phyloP scores from a whole-genome alignment of 1,140 invertebrate genomes.

The Plutomurus gul region DNA sequence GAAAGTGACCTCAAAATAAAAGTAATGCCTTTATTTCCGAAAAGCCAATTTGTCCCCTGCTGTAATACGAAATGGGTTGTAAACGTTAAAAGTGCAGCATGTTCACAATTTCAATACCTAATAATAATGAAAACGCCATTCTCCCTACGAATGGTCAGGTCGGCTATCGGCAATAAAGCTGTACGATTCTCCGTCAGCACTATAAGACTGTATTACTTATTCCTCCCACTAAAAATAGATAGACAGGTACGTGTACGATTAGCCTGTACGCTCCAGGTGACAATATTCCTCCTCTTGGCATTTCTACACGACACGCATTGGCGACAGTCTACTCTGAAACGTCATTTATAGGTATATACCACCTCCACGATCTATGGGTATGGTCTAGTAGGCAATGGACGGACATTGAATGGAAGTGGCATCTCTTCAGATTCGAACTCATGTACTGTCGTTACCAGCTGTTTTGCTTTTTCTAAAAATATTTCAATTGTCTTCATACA shows the following conservation, averaged over 20 bases:
- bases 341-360: no score
- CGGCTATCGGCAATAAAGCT: neutral
- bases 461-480: neutral
- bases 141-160: neutral
- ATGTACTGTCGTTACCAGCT: neutral
- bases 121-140: neutral
- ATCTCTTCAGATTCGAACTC: no score
- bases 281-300: constrained; percentile 4
- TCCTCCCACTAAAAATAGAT: neutral
- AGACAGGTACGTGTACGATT: neutral
- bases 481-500: constrained; percentile 10
- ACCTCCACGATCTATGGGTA: neutral
- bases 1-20: no score
- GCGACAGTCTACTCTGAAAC: neutral
- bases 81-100: neutral
- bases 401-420: neutral
- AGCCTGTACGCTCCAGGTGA: neutral
- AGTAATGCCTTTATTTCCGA: neutral
- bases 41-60: neutral
- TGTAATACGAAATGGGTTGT: constrained; percentile 21
- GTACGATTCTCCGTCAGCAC: neutral
- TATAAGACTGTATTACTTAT: neutral
- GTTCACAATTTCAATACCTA: neutral
- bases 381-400: neutral
- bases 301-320: neutral